Evolutionary conservation across 2,888 invertebrate species (phyloP), one percentile per base, ranked within the genome.

Genomic region (Gerosis bhagava): DNA sequence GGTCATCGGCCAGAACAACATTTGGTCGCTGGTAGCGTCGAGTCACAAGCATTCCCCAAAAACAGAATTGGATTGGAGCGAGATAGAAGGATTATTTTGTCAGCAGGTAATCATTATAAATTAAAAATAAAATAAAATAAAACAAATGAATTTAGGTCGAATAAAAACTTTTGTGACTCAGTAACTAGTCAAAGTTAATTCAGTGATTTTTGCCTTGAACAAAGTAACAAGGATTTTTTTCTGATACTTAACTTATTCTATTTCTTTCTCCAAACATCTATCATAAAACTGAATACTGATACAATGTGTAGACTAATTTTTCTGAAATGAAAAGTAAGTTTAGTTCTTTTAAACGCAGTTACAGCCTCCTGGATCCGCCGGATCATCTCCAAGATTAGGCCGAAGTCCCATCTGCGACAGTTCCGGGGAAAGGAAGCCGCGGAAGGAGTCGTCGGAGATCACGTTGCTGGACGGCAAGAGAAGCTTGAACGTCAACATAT

Each of bases 401-500:
- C 67, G 86, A 2, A 82, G 83, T 56, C 79, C 73, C 1, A 80
- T 83, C 34, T 83, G 84, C 53, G 86, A 82, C 50, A 79, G 76
- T 28, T 87, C 84, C 0, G 90, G 89, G 1, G 91, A 93, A 48
- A 79, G 94, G 56, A 92, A 92, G 63, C 92, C 94, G 29, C 90
- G 95, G 60, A 96, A 96, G 62, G 95, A 96, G 63, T 93, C 93
- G 31, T 92, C 95, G 0, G 96, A 97, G 93, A 96, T 98, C 60
- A 94, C 95, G 6, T 90, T 98, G 26, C 84, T 99, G 50, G 98
- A 98, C 70, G 97, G 96, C 34, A 98, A 98, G 83, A 89, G 97
- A 65, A 98, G 98, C 74, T 90, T 99, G 53, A 98, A 98, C 70
- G 96, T 98, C n/a, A 98, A 98, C 78, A 98, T 99, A 65, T 99